Evolutionary conservation across 2,888 invertebrate genomes (phyloP).

Genomic region (Mamestra brassicae): DNA sequence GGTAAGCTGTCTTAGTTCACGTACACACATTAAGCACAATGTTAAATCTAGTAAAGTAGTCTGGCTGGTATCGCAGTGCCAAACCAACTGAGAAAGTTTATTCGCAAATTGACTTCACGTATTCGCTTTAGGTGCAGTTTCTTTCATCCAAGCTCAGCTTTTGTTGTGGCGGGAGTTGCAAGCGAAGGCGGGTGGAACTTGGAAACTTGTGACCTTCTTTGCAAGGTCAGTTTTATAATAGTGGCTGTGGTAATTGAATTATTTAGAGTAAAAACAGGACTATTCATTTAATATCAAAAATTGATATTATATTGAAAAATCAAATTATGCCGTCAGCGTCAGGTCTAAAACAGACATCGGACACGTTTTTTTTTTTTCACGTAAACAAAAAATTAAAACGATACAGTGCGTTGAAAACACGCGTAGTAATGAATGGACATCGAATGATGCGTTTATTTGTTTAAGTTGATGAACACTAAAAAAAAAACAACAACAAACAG

Average conservation of each 20-base stretch:
- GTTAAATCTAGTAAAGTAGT: conserved; percentile 78
- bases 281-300: too few species aligned
- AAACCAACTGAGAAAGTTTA: conserved; percentile 87
- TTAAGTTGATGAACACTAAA: too few species aligned
- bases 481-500: too few species aligned
- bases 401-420: too few species aligned
- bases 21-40: conserved; percentile 79
- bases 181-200: conserved; percentile 63
- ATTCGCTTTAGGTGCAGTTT: conserved; percentile 90
- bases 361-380: too few species aligned
- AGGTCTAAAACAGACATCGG: too few species aligned
- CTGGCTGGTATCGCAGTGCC: conserved; percentile 75
- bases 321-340: too few species aligned
- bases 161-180: conserved; percentile 65
- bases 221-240: conserved; percentile 11
- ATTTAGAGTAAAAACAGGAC: background rate
- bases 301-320: too few species aligned
- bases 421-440: too few species aligned
- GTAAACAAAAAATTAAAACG: too few species aligned
- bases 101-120: conserved; percentile 90
- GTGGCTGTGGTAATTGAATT: background rate
- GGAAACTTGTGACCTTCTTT: background rate
- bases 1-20: conserved; percentile 72
- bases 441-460: too few species aligned
- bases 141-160: conserved; percentile 86